Base-by-base conservation (phyloP, 1,140 invertebrate genomes). In the Monochamus saltuarius region DNA sequence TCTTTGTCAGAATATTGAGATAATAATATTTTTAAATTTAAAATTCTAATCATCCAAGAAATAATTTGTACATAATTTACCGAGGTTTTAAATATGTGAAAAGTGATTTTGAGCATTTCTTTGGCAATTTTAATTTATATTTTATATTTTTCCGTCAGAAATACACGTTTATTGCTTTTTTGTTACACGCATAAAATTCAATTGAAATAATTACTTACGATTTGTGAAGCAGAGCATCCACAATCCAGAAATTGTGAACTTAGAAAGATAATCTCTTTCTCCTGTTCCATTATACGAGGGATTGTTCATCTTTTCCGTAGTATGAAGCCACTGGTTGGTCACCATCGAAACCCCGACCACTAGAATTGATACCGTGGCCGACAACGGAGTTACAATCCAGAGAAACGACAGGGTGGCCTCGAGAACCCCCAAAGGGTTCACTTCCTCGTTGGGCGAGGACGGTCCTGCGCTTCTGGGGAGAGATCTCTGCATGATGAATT, bases 311-410 rank as follows among this genome's bases (percentile, higher is more conserved):
- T 85, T 84, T 73, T 89, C 87, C 65, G 86, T 81, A 29, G 85
- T 87, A 59, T 87, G 82, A 0, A 89, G 75, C 87, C 87, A 89
- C 69, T 85, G 82, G 71, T 86, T 87, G 6, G 87, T 89, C 11
- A 82, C 79, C 16, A 88, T 81, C 14, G 85, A 85, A 7, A 87
- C 80, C 11, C 83, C 72, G 3, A 88, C 84, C 14, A 85, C 83
- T 0, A 85, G 78, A 7, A 86, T 77, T 10, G 85, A 85, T 1
- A 86, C 78, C 11, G 84, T 82, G 4, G 87, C 85, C 6, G 83
- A 80, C 8, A 87, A 64, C 0, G 87, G 86, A 8, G 86, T 87
- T 14, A 88, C 73, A 11, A 88, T 71, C 82, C 85, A 83, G 42
- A 88, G 76, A 64, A 83, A 82, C 8, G 81, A 82, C 6, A 84